Percentiles rank a stretch among this genome's conserved stretches.
Evolutionary conservation across 2,113 vertebrate species (phyloP).

Genomic region (Amazona guildingii): DNA sequence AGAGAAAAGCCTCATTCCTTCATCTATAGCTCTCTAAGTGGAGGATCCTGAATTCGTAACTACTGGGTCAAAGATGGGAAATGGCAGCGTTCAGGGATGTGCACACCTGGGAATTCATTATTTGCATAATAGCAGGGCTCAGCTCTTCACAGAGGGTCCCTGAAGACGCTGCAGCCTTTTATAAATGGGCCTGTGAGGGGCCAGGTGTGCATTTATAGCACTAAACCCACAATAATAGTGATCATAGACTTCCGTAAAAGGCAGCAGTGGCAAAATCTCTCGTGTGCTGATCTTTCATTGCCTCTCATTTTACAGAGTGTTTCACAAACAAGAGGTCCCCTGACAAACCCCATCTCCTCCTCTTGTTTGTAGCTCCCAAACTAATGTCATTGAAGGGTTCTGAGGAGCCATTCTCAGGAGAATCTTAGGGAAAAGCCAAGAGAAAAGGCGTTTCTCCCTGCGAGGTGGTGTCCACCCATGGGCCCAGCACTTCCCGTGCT

Average conservation of each 20-base stretch:
- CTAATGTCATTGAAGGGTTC: neutral
- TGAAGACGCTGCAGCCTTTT: neutral
- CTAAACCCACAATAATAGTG: conserved; percentile 37
- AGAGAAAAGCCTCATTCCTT: neutral
- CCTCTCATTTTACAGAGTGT: neutral
- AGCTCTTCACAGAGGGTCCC: conserved; percentile 8
- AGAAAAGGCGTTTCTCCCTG: neutral
- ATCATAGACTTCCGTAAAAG: conserved; percentile 44
- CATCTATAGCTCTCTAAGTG: neutral
- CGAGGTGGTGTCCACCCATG: accelerated
- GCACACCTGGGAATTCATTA: neutral
- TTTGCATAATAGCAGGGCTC: conserved; percentile 13
- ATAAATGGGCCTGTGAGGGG: conserved; percentile 28
- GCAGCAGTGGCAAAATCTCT: conserved; percentile 17
- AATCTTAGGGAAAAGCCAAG: neutral
- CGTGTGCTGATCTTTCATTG: conserved; percentile 4
- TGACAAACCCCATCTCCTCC: neutral
- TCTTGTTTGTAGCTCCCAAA: neutral
- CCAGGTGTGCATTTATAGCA: conserved; percentile 9
- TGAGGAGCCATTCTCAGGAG: neutral
- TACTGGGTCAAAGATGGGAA: conserved; percentile 15
- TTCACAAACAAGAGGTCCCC: neutral
- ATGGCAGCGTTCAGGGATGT: neutral
- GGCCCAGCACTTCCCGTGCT: accelerated
- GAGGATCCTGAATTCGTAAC: neutral